Conservation (phyloP, 30 jellyfish, hydroid and myxozoan genomes). For the Turritopsis rubra region DNA sequence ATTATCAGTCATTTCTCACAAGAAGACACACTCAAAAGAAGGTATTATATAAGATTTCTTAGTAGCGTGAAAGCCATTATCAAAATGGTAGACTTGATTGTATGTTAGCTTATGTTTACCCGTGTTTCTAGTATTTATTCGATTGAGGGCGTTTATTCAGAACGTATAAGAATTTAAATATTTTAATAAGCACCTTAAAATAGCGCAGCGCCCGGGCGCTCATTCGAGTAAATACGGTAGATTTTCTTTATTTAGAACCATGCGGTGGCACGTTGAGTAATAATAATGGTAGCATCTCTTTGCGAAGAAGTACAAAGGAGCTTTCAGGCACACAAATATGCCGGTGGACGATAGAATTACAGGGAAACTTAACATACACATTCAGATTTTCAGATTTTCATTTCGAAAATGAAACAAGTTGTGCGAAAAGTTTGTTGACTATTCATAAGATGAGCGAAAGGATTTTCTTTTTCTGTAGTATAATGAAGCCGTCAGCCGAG, state of each 20-base stretch:
- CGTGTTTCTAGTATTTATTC: too few species aligned
- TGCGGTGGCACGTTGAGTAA: neutral
- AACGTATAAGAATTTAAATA: too few species aligned
- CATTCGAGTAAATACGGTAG: neutral
- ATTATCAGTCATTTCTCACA: neutral
- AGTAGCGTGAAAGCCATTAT: too few species aligned
- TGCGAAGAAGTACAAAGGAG: neutral
- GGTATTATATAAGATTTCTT: too few species aligned
- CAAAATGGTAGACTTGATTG: too few species aligned
- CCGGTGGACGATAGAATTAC: conserved; percentile 1
- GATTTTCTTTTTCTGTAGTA: neutral
- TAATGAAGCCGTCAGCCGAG: neutral
- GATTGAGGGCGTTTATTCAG: too few species aligned
- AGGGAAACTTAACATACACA: neutral
- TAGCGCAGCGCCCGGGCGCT: too few species aligned
- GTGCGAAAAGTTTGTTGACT: conserved; percentile 6
- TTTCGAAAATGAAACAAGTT: neutral
- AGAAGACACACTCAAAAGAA: neutral
- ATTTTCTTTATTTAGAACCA: neutral
- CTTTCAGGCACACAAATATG: neutral
- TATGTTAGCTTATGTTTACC: too few species aligned
- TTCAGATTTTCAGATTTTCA: neutral
- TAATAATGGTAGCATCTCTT: neutral
- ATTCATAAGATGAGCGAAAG: neutral
- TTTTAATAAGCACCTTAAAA: too few species aligned